A percentile compares a stretch with the other conserved stretches of the same genome.
These are phyloP conservation scores for Palythoa grandis DNA, from an alignment of 92 coral and sea anemone genomes.

Conservation along the genomic window DNA sequence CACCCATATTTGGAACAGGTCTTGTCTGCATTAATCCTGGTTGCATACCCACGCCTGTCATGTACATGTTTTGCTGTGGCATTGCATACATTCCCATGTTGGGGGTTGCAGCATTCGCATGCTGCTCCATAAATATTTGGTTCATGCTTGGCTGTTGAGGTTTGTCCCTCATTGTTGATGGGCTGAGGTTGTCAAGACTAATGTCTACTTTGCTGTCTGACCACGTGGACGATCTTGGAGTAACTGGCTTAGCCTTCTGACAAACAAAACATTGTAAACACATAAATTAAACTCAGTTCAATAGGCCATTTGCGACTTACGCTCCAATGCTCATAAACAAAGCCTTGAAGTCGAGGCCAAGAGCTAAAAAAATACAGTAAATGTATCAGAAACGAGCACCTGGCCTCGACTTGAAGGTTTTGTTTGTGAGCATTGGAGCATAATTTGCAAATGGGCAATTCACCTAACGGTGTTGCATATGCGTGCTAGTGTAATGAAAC, in stretches of 20 bases:
- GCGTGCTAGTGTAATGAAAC: too few species aligned
- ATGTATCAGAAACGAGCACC: too few species aligned
- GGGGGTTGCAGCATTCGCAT: constrained; percentile 53
- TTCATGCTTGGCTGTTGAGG: constrained; percentile 98
- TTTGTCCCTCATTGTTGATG: constrained; percentile 78
- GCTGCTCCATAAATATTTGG: constrained; percentile 73
- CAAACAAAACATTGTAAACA: neutral
- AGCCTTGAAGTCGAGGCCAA: too few species aligned
- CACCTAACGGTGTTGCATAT: too few species aligned
- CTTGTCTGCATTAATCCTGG: constrained; percentile 43
- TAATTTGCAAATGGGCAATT: too few species aligned
- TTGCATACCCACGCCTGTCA: constrained; percentile 50
- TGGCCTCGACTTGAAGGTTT: too few species aligned
- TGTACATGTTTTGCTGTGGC: constrained; percentile 62
- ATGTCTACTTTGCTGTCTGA: constrained; percentile 96
- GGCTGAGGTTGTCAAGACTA: constrained; percentile 91
- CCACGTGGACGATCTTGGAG: constrained; percentile 90
- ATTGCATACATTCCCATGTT: constrained; percentile 64
- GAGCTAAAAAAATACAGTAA: too few species aligned
- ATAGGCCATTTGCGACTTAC: too few species aligned
- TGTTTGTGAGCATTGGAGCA: too few species aligned
- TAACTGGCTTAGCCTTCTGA: constrained; percentile 27
- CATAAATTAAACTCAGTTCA: too few species aligned
- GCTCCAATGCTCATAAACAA: too few species aligned
- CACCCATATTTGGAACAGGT: constrained; percentile 53